Evolutionary conservation across 1,140 invertebrate species (phyloP), one percentile per base, ranked within the genome.

Genomic region (Leptonema lineaticorne): DNA sequence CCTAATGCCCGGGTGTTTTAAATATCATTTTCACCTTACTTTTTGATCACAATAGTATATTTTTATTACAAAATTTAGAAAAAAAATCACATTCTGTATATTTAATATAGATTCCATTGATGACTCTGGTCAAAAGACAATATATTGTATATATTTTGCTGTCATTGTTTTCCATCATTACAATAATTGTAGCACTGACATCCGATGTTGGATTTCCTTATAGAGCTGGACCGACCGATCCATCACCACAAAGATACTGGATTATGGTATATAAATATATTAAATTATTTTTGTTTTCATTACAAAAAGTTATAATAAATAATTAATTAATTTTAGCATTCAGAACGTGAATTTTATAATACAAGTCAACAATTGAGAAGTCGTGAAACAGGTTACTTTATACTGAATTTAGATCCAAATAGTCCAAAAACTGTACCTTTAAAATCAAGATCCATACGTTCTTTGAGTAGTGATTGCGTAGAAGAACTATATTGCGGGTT

Each of bases 241-340:
- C 70, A n/a, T 16, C 48, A 26, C 70, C 64, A 6, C 70, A 72
- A 46, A 28, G 68, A 20, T 72, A 63, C 46, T 71, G 69, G 69
- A 71, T 71, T 4, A 71, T 71, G 62, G 69, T 53, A 53, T 37
- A 8, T 37, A 37, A 6, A 37, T n/a, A 37, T n/a, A 48, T 18
- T 48, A 37, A 8, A 20, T 50, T 50, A 50, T 50, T 9, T n/a
- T n/a, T n/a, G n/a, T 37, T 8, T 8, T 37, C n/a, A 37, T 37
- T 8, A 37, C n/a, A 8, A 8, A 7, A n/a, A n/a, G n/a, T n/a
- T n/a, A n/a, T n/a, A 48, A 48, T 56, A 14, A 30, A 28, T 29
- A 14, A 24, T 57, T 3, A 57, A 57, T 29, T n/a, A 9, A 29
- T n/a, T 66, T 22, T 57, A 66, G 63, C 63, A 66, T 30, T 28